Percentiles rank a stretch among this genome's conserved stretches.
Evolutionary conservation across 2,888 invertebrate species (phyloP).

Genomic region (Blastobasis adustella): DNA sequence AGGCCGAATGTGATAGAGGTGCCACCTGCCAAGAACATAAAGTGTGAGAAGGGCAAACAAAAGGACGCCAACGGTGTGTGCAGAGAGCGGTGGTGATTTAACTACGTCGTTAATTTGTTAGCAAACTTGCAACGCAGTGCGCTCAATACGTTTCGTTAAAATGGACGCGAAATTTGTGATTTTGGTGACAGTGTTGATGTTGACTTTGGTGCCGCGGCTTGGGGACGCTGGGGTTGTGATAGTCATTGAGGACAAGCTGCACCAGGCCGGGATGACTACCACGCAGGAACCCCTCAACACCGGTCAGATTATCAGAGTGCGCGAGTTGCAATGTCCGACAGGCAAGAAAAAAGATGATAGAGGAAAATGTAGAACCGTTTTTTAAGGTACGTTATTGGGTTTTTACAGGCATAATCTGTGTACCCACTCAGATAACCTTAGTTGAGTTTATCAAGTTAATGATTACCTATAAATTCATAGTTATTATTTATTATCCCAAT

Average conservation of each 20-base stretch:
- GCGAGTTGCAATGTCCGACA: conserved; percentile 36
- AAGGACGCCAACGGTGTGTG: conserved; percentile 51
- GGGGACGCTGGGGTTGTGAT: conserved; percentile 17
- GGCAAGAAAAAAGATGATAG: conserved; percentile 38
- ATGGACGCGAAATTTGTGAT: conserved; percentile 33
- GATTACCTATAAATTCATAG: no score
- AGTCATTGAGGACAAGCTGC: conserved; percentile 27
- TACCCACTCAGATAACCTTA: no score
- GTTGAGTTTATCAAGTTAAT: no score
- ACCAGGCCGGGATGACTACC: conserved; percentile 14
- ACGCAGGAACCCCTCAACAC: conserved; percentile 21
- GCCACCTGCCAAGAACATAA: conserved; percentile 34
- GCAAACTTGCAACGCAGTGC: conserved; percentile 31
- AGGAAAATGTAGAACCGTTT: conserved; percentile 41
- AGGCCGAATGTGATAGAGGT: conserved; percentile 45
- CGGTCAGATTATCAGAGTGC: conserved; percentile 50
- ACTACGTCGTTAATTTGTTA: conserved; percentile 17
- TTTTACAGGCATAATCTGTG: no score
- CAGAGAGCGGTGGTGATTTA: conserved; percentile 41
- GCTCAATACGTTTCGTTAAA: conserved; percentile 27
- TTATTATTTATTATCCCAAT: no score
- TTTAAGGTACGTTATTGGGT: conserved; percentile 19
- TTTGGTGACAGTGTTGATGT: conserved; percentile 18
- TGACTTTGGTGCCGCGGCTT: conserved; percentile 5
- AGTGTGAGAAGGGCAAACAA: conserved; percentile 28